Percentiles rank a stretch among this genome's conserved stretches.
Evolutionary conservation across 2,888 invertebrate genomes (phyloP).

Genomic region (Eupithecia tripunctaria): DNA sequence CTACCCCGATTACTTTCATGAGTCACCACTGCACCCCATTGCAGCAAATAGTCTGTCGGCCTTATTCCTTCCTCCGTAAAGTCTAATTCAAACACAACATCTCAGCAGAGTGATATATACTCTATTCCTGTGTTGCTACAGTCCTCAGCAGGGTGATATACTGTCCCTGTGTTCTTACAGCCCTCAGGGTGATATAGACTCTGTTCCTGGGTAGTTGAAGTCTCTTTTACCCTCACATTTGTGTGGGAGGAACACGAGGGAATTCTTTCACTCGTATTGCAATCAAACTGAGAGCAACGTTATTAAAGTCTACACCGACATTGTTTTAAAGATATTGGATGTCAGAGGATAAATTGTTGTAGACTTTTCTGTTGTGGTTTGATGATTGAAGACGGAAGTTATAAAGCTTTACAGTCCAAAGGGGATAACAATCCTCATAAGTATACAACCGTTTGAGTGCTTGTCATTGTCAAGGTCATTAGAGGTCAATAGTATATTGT

Average conservation of each 20-base stretch:
- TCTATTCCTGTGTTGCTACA: conserved; percentile 17
- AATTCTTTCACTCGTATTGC: conserved; percentile 32
- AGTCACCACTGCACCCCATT: conserved; percentile 44
- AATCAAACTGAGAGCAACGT: conserved; percentile 49
- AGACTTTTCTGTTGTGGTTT: conserved; percentile 6
- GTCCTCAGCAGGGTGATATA: background rate
- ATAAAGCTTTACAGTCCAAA: background rate
- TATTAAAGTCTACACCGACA: conserved; percentile 41
- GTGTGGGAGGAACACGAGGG: conserved; percentile 25
- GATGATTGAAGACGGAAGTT: background rate
- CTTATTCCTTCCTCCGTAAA: conserved; percentile 11
- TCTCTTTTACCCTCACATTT: conserved; percentile 21
- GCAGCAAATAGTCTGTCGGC: conserved; percentile 26
- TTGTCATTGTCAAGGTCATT: background rate
- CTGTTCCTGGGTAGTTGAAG: conserved; percentile 20
- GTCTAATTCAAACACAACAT: conserved; percentile 26
- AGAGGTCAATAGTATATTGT: background rate
- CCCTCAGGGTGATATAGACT: background rate
- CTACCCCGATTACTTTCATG: conserved; percentile 37
- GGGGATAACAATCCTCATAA: background rate
- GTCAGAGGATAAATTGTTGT: conserved; percentile 13
- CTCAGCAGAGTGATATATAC: conserved; percentile 3
- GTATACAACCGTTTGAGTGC: conserved; percentile 1
- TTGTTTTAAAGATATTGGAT: conserved; percentile 36
- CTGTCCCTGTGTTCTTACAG: conserved; percentile 17